Evolutionary conservation across 2,113 vertebrate species (phyloP), one percentile per base, ranked within the genome.

Genomic region (Chinchilla lanigera): DNA sequence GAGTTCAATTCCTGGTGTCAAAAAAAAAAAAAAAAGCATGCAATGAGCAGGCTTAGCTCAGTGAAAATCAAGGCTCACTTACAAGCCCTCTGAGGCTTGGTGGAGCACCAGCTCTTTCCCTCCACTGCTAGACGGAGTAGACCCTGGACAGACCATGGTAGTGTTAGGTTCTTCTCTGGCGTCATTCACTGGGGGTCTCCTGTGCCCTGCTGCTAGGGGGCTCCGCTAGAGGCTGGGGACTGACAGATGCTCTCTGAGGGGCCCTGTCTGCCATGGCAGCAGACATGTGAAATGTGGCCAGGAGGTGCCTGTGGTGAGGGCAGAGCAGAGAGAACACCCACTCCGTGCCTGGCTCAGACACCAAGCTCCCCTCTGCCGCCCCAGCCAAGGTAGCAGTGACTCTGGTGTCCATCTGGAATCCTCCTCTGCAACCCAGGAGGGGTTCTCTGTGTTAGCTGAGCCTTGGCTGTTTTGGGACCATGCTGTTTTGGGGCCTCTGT

Each of bases 391-490:
- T 92, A 81, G 87, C 67, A 19, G 41, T 41, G 47, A 35, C 80
- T 90, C 33, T 38, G 61, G 11, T 12, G 54, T 38, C 38, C 33
- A 33, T 61, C 30, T 54, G 33, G 82, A 78, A 81, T 16, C 38
- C n/a, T 26, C 6, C 22, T 47, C 86, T 65, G 20, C 30, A 44
- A 61, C n/a, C 7, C 77, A 24, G 11, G n/a, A 9, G 19, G 3
- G 0, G 11, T 77, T 28, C 54, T 30, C 50, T 33, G 33, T 33
- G 30, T 35, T 52, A 52, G 30, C 77, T 2, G 8, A 35, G 77
- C 50, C 44, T 50, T 7, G 94, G 96, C 97, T 98, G 98, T 98
- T 98, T 95, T 97, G 94, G 97, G 97, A 98, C 98, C 98, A 96
- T 96, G 95, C 78, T 10, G 86, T 41, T 84, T 96, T 97, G 93